These are phyloP conservation scores for Lepilemur ruficaudatus DNA, from an alignment of 2,797 vertebrate genomes.

Conservation along the genomic window DNA sequence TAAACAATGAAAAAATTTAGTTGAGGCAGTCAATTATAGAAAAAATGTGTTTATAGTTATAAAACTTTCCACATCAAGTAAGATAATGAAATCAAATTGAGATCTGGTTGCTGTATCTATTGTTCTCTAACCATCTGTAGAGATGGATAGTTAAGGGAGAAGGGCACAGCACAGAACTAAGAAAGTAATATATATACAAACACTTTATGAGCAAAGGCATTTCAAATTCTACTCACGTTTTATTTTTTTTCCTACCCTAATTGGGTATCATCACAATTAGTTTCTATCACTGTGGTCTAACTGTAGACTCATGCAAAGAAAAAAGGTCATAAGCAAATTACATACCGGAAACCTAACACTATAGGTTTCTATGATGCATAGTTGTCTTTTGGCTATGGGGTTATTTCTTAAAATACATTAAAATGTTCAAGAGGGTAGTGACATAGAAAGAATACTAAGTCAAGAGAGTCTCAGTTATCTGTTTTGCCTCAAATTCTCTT, in stretches of 20 bases:
- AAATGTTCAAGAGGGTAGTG: neutral
- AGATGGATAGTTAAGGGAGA: neutral
- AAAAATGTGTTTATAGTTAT: neutral
- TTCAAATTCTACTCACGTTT: neutral
- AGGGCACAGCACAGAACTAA: neutral
- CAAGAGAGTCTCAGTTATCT: neutral
- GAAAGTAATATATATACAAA: neutral
- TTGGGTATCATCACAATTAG: neutral
- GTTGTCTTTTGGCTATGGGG: neutral
- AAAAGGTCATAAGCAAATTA: neutral
- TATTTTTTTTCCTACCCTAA: neutral
- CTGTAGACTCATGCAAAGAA: neutral
- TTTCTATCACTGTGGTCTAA: neutral
- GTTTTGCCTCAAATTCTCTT: conserved; percentile 13
- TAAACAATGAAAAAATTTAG: conserved; percentile 17
- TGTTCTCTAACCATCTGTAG: neutral
- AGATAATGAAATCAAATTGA: neutral
- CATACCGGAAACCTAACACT: neutral
- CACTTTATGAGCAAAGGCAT: neutral
- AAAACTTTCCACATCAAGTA: conserved; percentile 25
- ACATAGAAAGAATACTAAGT: neutral
- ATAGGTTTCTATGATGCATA: neutral
- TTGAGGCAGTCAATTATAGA: neutral
- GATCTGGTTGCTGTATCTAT: neutral
- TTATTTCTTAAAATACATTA: conserved; percentile 25